phyloP scores from a whole-genome alignment of 2,113 vertebrate genomes.

The Saccopteryx leptura region DNA sequence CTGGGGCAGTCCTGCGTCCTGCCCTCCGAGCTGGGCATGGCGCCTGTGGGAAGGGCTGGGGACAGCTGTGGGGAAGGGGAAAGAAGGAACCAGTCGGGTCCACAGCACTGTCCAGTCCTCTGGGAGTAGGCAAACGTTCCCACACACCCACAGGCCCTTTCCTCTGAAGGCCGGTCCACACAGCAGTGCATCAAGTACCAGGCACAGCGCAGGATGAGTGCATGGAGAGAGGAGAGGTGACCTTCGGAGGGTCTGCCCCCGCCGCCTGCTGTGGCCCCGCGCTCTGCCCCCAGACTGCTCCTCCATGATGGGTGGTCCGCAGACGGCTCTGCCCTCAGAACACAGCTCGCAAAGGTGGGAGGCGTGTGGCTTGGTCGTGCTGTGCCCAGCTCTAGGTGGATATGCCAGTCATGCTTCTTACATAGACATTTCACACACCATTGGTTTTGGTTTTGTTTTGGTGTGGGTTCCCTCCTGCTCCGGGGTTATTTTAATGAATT shows the following conservation, averaged over 20 bases:
- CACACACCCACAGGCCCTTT: neutral
- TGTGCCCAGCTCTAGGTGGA: neutral
- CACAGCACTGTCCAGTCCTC: neutral
- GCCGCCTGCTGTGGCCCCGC: neutral
- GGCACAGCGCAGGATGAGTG: neutral
- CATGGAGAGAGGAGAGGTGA: neutral
- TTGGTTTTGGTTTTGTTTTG: neutral
- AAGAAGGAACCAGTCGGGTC: neutral
- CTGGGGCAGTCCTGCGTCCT: conserved; percentile 33
- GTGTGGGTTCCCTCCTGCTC: too few relatives aligned
- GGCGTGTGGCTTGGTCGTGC: neutral
- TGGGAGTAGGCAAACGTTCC: neutral
- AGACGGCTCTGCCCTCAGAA: neutral
- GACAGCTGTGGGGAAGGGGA: neutral
- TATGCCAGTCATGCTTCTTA: neutral
- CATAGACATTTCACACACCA: neutral
- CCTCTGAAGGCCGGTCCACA: neutral
- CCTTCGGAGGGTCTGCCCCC: neutral
- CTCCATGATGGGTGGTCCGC: neutral
- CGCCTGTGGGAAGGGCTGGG: neutral
- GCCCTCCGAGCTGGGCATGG: conserved; percentile 23
- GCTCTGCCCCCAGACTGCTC: neutral
- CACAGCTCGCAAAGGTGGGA: neutral
- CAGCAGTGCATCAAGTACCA: neutral
- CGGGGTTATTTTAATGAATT: too few relatives aligned